Conservation (phyloP, 2,113 vertebrate genomes). For the Gnathonemus longibarbis region DNA sequence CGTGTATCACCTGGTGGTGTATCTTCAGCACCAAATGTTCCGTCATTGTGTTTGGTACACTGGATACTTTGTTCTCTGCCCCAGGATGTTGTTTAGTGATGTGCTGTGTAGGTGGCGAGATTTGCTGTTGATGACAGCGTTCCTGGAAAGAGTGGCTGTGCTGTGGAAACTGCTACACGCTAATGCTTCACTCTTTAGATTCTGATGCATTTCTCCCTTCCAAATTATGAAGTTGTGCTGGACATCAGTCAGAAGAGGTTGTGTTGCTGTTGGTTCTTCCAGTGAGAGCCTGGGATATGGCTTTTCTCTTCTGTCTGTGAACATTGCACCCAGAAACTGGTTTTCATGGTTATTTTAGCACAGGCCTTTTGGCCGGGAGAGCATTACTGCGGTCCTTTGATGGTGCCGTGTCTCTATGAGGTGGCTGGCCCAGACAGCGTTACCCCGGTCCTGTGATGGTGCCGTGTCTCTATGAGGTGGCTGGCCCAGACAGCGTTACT, state of each 20-base stretch:
- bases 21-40: not conserved
- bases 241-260: slow-evolving; percentile 35
- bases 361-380: slow-evolving; percentile 34
- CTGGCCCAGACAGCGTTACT: slow-evolving; percentile 9
- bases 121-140: no score
- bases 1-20: not conserved
- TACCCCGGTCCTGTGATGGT: not conserved
- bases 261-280: slow-evolving; percentile 48
- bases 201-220: slow-evolving; percentile 25
- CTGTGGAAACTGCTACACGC: not conserved
- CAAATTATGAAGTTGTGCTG: slow-evolving; percentile 36
- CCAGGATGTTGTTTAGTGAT: not conserved
- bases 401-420: slow-evolving; percentile 26
- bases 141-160: not conserved
- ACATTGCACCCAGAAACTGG: slow-evolving; percentile 53
- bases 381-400: slow-evolving; percentile 25
- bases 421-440: not conserved
- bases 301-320: slow-evolving; percentile 44
- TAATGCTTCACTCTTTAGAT: not conserved
- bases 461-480: not conserved
- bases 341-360: slow-evolving; percentile 46
- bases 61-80: not conserved
- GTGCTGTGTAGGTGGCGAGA: not conserved
- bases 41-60: not conserved
- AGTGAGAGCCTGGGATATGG: slow-evolving; percentile 21